Percentiles rank a stretch among this genome's conserved stretches.
These are phyloP conservation scores for Geothlypis trichas DNA, from an alignment of 2,113 vertebrate species.

Conservation along the genomic window DNA sequence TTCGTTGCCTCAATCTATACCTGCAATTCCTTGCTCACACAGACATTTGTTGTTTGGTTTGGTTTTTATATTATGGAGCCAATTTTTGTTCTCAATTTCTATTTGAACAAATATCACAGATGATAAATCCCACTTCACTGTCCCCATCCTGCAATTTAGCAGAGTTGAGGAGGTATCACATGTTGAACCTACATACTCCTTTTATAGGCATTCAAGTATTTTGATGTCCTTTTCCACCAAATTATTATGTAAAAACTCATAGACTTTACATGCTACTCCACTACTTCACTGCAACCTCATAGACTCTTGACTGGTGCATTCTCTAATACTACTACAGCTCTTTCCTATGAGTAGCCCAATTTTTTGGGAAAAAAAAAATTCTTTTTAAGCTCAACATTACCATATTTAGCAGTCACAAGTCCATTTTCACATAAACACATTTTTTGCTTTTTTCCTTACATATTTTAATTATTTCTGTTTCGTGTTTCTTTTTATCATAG, in stretches of 20 bases:
- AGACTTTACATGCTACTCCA: neutral
- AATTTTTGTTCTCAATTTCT: neutral
- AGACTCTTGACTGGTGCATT: neutral
- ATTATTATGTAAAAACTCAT: neutral
- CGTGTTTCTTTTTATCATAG: neutral
- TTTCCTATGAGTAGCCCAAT: accelerated
- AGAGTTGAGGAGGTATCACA: neutral
- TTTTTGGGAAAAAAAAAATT: neutral
- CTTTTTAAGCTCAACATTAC: neutral
- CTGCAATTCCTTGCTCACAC: neutral
- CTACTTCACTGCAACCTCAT: neutral
- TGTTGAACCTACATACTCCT: neutral
- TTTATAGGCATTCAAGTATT: neutral
- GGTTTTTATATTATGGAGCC: accelerated
- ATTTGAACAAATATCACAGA: neutral
- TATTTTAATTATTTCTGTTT: neutral
- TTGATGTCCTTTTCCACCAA: neutral
- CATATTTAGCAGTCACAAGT: neutral
- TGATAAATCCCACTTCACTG: neutral
- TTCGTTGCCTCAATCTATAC: neutral
- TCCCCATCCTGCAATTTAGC: neutral
- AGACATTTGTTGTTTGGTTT: neutral
- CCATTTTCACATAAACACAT: neutral
- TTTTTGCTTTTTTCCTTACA: neutral
- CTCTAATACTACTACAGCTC: neutral